phyloP scores from a whole-genome alignment of 1,140 invertebrate species.

The Pseudobourletiella spinata region DNA sequence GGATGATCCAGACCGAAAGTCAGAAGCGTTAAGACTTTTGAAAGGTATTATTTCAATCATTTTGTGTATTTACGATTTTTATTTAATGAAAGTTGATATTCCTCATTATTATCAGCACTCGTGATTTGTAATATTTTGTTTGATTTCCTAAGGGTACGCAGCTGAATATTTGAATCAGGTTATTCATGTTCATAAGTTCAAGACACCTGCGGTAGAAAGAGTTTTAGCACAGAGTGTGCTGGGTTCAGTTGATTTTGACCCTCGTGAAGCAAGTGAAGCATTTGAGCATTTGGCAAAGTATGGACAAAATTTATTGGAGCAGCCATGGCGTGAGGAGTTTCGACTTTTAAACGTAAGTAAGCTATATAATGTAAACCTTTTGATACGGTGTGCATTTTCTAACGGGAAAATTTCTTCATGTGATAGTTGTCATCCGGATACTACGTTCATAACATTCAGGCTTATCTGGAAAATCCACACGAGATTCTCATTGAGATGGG shows the following conservation, averaged over 20 bases:
- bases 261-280: slow-evolving; percentile 64
- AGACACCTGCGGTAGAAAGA: slow-evolving; percentile 58
- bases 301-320: slow-evolving; percentile 69
- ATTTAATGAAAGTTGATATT: too few relatives aligned
- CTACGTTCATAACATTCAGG: slow-evolving; percentile 74
- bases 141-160: slow-evolving; percentile 54
- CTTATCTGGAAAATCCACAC: slow-evolving; percentile 63
- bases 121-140: background rate
- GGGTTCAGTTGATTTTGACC: slow-evolving; percentile 61
- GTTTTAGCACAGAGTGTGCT: slow-evolving; percentile 58
- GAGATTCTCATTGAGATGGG: slow-evolving; percentile 70
- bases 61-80: too few relatives aligned
- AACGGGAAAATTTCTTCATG: background rate
- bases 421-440: slow-evolving; percentile 71
- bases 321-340: slow-evolving; percentile 82
- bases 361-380: background rate
- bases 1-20: slow-evolving; percentile 26
- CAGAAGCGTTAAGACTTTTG: slow-evolving; percentile 21
- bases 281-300: slow-evolving; percentile 76
- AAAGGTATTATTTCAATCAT: slow-evolving; percentile 9
- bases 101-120: too few relatives aligned
- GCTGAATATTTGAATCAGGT: slow-evolving; percentile 65
- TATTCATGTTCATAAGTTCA: slow-evolving; percentile 69
- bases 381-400: background rate
- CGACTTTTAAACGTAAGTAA: slow-evolving; percentile 57